A percentile compares a stretch with the other conserved stretches of the same genome.
phyloP scores from a whole-genome alignment of 2,888 invertebrate species.

The Augiades crinisus region DNA sequence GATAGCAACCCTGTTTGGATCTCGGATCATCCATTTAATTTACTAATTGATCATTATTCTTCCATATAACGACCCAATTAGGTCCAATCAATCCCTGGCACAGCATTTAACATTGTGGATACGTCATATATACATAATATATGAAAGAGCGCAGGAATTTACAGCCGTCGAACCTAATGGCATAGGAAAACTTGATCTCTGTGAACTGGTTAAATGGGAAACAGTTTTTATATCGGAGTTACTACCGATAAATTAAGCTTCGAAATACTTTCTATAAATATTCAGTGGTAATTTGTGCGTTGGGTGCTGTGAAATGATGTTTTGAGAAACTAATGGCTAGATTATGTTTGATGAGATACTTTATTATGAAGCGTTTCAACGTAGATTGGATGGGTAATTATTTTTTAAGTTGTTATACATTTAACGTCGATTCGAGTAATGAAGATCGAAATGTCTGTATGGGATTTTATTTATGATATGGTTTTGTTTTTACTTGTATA shows the following conservation, averaged over 20 bases:
- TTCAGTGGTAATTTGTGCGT: constrained; percentile 32
- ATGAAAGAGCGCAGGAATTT: constrained; percentile 57
- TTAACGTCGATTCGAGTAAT: constrained; percentile 7
- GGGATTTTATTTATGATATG: constrained; percentile 26
- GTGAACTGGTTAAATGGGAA: constrained; percentile 48
- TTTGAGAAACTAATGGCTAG: constrained; percentile 23
- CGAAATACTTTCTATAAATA: constrained; percentile 35
- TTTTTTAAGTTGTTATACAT: constrained; percentile 11
- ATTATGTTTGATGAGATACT: constrained; percentile 20
- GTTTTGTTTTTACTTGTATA: background rate
- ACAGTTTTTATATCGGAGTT: constrained; percentile 42
- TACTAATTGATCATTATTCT: constrained; percentile 73
- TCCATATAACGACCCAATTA: constrained; percentile 71
- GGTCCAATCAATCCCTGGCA: constrained; percentile 71
- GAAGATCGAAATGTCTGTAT: constrained; percentile 10
- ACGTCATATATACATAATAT: constrained; percentile 56
- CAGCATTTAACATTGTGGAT: constrained; percentile 58
- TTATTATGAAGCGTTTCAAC: constrained; percentile 21
- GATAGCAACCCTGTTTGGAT: constrained; percentile 46
- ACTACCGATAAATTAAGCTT: constrained; percentile 47
- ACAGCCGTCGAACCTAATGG: constrained; percentile 45
- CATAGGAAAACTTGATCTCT: constrained; percentile 45
- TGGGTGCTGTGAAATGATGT: constrained; percentile 25
- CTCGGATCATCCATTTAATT: constrained; percentile 60
- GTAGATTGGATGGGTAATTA: constrained; percentile 16